Base-by-base conservation (phyloP, 2,113 vertebrate genomes). In the Pavo muticus region DNA sequence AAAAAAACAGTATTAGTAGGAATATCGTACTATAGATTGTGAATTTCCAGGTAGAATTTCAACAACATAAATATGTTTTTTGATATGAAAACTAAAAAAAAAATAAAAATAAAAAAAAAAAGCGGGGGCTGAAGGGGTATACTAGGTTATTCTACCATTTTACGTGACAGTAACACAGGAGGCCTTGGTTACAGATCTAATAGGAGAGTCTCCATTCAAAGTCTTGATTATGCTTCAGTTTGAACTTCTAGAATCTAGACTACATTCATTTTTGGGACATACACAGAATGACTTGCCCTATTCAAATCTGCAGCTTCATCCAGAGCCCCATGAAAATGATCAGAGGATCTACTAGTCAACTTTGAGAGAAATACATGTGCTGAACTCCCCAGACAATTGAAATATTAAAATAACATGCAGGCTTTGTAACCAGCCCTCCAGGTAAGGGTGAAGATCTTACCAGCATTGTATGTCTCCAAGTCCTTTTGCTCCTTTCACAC, bases 31-130 rank as follows among this genome's bases (percentile, higher is more conserved):
- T 42, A 14, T 27, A 40, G 14, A 89, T 2, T 73, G 21, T 39
- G 32, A 48, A 90, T 56, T 91, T 91, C 35, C 60, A 91, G 47
- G 14, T 57, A 94, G 59, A 88, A 91, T 86, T 93, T 93, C 57
- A 89, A 19, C 20, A 67, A 18, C 20, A 86, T 48, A 95, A 92
- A 83, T 74, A 67, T 60, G 70, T 89, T 83, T 94, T 84, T 23
- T 78, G 80, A 94, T 50, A 77, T 42, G 71, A 86, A 85, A 80
- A 56, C 4, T 11, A 30, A 77, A 76, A 64, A n/a, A 35, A 60
- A 61, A 24, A 37, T 39, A 39, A 24, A 60, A 63, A 11, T 7
- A 11, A 7, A 10, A 16, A 16, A 40, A 63, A 63, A 6, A 11
- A 4, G 3, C 14, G 24, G 18, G 2, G 7, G 52, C 5, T 2